phyloP scores from a whole-genome alignment of 1,140 invertebrate genomes.

The Bradysia coprophila region DNA sequence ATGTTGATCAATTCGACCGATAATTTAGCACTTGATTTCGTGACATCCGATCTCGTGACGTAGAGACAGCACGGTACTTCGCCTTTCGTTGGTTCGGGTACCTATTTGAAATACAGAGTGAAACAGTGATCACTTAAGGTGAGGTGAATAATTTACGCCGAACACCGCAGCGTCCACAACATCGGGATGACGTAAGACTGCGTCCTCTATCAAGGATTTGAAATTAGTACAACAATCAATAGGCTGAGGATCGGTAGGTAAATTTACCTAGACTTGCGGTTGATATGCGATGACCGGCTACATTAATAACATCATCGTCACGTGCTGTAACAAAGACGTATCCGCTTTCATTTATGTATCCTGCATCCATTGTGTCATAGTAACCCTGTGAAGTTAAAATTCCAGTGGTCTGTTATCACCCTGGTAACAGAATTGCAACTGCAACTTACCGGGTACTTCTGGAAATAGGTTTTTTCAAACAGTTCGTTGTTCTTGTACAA shows the following conservation, averaged over 20 bases:
- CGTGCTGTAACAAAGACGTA: constrained; percentile 76
- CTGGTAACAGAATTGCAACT: neutral
- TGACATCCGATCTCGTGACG: constrained; percentile 38
- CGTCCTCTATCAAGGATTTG: too few relatives aligned
- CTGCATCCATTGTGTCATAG: constrained; percentile 91
- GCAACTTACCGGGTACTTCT: constrained; percentile 49
- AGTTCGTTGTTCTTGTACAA: constrained; percentile 66
- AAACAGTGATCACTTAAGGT: too few relatives aligned
- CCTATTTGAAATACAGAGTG: too few relatives aligned
- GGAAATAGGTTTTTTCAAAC: constrained; percentile 66
- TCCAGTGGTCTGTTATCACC: neutral
- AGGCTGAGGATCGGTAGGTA: too few relatives aligned
- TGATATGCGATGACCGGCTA: constrained; percentile 78
- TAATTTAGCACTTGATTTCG: constrained; percentile 36
- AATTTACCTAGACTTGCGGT: constrained; percentile 67
- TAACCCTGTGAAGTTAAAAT: constrained; percentile 51
- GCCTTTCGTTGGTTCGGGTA: constrained; percentile 75
- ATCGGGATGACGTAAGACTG: constrained; percentile 61
- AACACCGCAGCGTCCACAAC: constrained; percentile 73
- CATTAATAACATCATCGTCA: constrained; percentile 92
- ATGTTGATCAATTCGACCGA: constrained; percentile 43
- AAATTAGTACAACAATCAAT: too few relatives aligned
- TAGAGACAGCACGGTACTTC: constrained; percentile 77
- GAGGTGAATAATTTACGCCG: too few relatives aligned
- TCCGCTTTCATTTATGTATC: constrained; percentile 64